Evolutionary conservation across 2,113 vertebrate genomes (phyloP).

Genomic region (Nipponia nippon): DNA sequence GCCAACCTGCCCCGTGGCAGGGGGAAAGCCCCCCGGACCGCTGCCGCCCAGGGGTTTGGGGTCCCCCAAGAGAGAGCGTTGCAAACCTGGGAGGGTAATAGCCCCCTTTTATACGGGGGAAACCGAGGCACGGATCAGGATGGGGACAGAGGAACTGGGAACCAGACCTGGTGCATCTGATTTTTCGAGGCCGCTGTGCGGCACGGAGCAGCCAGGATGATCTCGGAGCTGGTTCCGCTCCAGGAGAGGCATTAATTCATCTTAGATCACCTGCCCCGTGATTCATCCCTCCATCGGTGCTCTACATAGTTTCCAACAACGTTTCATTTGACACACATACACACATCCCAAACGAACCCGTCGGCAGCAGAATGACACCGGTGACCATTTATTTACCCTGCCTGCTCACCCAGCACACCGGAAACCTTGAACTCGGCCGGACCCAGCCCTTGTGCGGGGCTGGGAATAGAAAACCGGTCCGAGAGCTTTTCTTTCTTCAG

Average conservation of each 20-base stretch:
- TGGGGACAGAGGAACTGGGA: neutral
- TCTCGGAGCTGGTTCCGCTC: neutral
- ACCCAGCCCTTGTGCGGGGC: neutral
- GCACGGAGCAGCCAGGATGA: neutral
- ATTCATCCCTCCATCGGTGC: neutral
- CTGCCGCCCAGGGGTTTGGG: neutral
- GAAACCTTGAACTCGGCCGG: neutral
- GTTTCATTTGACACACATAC: neutral
- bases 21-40: rapidly evolving
- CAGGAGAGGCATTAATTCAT: neutral
- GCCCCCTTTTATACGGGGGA: rapidly evolving
- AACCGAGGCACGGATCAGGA: neutral
- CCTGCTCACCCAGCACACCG: neutral
- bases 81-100: rapidly evolving
- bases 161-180: rapidly evolving
- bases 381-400: neutral
- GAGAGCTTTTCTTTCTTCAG: neutral
- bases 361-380: neutral
- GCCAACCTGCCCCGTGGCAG: neutral
- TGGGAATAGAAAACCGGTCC: conserved; percentile 2
- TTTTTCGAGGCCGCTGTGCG: neutral
- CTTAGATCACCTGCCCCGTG: neutral
- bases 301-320: neutral
- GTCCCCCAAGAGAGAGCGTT: rapidly evolving
- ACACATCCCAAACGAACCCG: neutral